These are phyloP conservation scores for Alca torda DNA, from an alignment of 2,797 vertebrate species.

Conservation along the genomic window DNA sequence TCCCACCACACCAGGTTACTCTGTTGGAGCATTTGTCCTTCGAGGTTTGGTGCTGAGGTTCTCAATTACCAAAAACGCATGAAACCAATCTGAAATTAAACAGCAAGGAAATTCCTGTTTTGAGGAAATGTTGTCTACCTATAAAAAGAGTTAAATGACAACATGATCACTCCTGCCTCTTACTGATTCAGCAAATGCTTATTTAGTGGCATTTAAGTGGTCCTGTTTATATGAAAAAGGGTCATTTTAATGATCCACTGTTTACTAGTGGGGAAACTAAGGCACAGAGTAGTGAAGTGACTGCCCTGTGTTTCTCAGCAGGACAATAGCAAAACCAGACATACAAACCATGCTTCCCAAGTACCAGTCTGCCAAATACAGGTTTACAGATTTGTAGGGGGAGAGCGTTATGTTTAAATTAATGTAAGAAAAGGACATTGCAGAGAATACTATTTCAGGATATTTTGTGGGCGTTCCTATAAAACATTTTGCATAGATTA, in stretches of 20 bases:
- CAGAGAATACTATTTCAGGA: not conserved
- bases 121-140: not conserved
- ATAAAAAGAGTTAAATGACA: not conserved
- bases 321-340: not conserved
- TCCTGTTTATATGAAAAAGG: not conserved
- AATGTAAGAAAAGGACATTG: not conserved
- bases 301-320: not conserved
- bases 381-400: not conserved
- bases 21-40: not conserved
- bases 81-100: not conserved
- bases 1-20: not conserved
- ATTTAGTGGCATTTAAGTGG: not conserved
- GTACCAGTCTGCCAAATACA: not conserved
- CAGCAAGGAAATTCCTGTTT: not conserved
- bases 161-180: not conserved
- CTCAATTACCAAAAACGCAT: not conserved
- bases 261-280: not conserved
- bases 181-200: not conserved
- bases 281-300: not conserved
- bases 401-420: not conserved
- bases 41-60: not conserved
- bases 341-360: not conserved
- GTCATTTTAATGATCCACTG: not conserved
- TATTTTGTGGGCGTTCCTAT: not conserved
- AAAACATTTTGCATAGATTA: not conserved